Conservation (phyloP, 2,113 vertebrate genomes). For the Apteryx owenii region DNA sequence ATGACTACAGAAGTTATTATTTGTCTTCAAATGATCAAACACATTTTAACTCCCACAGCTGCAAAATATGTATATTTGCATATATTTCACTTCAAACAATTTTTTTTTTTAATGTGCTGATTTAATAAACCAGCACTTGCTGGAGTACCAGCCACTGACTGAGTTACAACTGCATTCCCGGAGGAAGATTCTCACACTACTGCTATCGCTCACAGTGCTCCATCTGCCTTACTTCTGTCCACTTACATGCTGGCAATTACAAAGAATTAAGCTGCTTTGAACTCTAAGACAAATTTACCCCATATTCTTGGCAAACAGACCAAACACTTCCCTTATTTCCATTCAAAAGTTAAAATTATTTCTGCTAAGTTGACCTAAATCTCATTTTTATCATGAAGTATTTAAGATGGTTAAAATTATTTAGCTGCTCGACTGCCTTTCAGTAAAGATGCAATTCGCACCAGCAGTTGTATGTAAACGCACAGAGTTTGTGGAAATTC, state of each 20-base stretch:
- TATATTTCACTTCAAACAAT: not conserved
- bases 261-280: not conserved
- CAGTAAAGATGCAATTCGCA: not conserved
- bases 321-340: not conserved
- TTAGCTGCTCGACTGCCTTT: not conserved
- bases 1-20: not conserved
- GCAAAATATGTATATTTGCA: accelerated
- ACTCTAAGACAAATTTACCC: not conserved
- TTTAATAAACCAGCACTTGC: not conserved
- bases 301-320: not conserved
- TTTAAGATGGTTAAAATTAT: not conserved
- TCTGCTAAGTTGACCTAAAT: not conserved
- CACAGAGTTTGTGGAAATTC: not conserved
- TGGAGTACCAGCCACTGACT: accelerated
- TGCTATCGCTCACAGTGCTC: accelerated
- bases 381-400: not conserved
- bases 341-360: not conserved
- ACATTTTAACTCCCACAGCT: not conserved
- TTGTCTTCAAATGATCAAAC: not conserved
- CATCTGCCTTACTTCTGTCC: not conserved
- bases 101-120: accelerated
- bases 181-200: not conserved
- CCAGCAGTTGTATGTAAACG: not conserved
- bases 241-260: not conserved
- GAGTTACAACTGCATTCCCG: not conserved